Evolutionary conservation across 2,888 invertebrate species (phyloP).

Genomic region (Melieria omissa): DNA sequence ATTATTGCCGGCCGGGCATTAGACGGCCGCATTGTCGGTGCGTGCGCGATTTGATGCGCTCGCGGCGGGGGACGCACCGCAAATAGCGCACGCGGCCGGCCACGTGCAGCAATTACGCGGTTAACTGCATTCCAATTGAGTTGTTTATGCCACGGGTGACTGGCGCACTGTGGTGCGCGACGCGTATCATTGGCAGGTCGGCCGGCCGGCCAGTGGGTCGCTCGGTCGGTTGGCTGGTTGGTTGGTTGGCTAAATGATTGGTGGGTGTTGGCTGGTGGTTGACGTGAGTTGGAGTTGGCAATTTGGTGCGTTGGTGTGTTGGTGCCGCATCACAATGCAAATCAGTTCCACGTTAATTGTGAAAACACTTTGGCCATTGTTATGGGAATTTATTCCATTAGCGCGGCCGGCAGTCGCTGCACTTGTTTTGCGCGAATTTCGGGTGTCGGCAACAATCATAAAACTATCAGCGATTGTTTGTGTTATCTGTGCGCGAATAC

Average conservation of each 20-base stretch:
- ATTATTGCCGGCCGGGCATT: slow-evolving; percentile 23
- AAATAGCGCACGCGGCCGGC: slow-evolving; percentile 53
- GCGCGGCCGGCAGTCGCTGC: neutral
- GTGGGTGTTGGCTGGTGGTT: neutral
- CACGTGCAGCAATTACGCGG: slow-evolving; percentile 67
- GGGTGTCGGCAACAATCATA: too few species aligned
- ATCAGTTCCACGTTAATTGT: slow-evolving; percentile 29
- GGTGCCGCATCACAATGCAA: slow-evolving; percentile 29
- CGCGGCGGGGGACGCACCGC: slow-evolving; percentile 44
- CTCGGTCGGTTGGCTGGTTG: neutral
- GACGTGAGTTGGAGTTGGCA: slow-evolving; percentile 17
- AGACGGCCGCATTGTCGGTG: neutral
- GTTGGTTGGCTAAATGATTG: neutral
- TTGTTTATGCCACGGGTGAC: slow-evolving; percentile 52
- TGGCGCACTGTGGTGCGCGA: neutral
- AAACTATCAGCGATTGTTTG: too few species aligned
- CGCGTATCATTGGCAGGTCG: neutral
- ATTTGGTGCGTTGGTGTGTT: neutral
- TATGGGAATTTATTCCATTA: slow-evolving; percentile 4
- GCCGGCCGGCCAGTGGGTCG: neutral
- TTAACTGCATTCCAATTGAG: slow-evolving; percentile 66
- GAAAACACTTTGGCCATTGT: slow-evolving; percentile 28
- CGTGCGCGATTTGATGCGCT: slow-evolving; percentile 29
- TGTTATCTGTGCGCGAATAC: too few species aligned
- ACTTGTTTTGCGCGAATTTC: too few species aligned